Evolutionary conservation across 2,888 invertebrate species (phyloP), one percentile per base, ranked within the genome.

Genomic region (Rhopalosiphum nymphaeae): DNA sequence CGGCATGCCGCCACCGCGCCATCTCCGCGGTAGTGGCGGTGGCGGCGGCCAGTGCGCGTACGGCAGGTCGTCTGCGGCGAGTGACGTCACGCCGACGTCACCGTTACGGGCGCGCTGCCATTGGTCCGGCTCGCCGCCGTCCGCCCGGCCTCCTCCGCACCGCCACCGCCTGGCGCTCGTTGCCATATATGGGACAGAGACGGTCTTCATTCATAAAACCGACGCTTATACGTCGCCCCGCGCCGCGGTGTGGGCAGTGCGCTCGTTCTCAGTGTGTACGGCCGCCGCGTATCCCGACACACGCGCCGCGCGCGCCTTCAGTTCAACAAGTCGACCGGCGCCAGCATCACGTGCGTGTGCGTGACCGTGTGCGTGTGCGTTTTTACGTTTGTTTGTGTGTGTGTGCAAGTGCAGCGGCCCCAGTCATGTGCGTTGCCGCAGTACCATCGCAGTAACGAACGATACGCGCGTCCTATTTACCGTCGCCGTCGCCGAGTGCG

Each of bases 101-200:
- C 96, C 95, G 95, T 96, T 93, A 90, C 93, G 90, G 96, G 96
- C 95, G 95, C 95, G 95, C 96, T 96, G 96, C 96, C 57, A 56
- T 44, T 44, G 96, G 95, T 29, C 67, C 96, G 96, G 96, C 26
- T n/a, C 49, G 91, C 91, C 92, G 85, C 92, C 87, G 86, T 49
- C 86, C 78, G 91, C 78, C 92, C 46, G 84, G 85, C 91, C 92
- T 57, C 91, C 67, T n/a, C 49, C 89, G 42, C 89, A 84, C 56
- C 93, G 46, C 84, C 78, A 9, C 89, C 89, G 42, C 89, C 91
- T 89, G 84, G 78, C 89, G 53, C 78, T 56, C 93, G 90, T 90
- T 97, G 97, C 97, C 97, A 97, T 97, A 97, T 97, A 97, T 97
- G 97, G 97, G 97, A 97, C 97, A 97, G 97, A 97, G 96, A 90